Percentiles rank a stretch among this genome's conserved stretches.
phyloP scores from a whole-genome alignment of 2,113 vertebrate genomes.

The Oxygymnocypris stewartii region DNA sequence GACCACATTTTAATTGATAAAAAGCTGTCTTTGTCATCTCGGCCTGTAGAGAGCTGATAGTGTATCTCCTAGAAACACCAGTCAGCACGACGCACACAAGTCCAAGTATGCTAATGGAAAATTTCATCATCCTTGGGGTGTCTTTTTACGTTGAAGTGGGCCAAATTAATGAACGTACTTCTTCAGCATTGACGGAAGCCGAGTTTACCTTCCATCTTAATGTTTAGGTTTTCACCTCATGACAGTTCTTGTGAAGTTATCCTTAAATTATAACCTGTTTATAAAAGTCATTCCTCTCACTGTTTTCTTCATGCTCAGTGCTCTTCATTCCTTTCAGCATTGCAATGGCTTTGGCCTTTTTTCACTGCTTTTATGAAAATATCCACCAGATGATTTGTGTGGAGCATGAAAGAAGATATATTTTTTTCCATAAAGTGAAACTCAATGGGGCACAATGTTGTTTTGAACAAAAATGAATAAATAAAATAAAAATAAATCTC shows the following conservation, averaged over 20 bases:
- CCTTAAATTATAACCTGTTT: constrained; percentile 2
- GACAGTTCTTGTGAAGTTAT: not conserved
- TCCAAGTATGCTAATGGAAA: not conserved
- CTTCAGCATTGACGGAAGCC: not conserved
- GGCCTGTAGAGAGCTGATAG: constrained; percentile 37
- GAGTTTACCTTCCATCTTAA: not conserved
- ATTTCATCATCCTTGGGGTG: constrained; percentile 46
- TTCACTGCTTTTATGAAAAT: not conserved
- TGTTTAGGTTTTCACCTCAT: not conserved
- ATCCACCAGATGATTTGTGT: not conserved
- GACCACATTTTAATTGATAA: not conserved
- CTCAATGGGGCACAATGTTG: not conserved
- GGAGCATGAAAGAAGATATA: not conserved
- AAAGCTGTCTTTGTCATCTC: constrained; percentile 6
- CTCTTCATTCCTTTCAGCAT: not conserved
- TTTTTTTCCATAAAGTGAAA: not conserved
- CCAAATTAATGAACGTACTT: not conserved
- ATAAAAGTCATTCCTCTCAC: not conserved
- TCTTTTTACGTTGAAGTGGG: constrained; percentile 16
- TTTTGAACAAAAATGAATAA: not conserved
- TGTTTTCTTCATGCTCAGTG: constrained; percentile 2
- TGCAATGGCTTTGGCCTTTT: not conserved
- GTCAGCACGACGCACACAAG: not conserved
- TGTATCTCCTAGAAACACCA: constrained; percentile 45
- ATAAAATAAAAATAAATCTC: no score